phyloP scores from a whole-genome alignment of 1,140 invertebrate genomes.

The Paraescarpia echinospica region DNA sequence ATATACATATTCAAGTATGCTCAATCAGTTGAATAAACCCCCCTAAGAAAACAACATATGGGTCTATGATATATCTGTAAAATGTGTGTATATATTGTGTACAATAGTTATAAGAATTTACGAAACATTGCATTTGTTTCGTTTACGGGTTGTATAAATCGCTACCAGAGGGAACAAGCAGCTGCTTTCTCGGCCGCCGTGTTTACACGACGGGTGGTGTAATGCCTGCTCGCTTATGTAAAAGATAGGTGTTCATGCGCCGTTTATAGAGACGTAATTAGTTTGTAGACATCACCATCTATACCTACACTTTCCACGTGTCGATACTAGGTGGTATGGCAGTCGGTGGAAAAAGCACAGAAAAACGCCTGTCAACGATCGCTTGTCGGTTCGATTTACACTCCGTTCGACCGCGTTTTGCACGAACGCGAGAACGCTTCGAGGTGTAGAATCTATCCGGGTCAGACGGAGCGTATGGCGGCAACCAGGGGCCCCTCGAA shows the following conservation, averaged over 20 bases:
- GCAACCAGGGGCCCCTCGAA: neutral
- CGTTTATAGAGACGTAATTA: neutral
- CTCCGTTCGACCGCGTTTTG: neutral
- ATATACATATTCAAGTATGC: too few relatives aligned
- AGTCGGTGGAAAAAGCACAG: neutral
- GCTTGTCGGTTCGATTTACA: neutral
- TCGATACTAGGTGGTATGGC: neutral
- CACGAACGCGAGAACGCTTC: neutral
- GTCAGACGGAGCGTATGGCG: neutral
- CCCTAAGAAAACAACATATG: too few relatives aligned
- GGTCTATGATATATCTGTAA: too few relatives aligned
- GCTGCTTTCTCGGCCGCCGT: neutral
- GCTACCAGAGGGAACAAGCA: neutral
- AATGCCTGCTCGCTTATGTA: neutral
- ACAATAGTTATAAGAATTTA: too few relatives aligned
- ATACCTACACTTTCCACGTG: neutral
- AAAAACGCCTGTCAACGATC: neutral
- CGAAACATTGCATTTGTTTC: too few relatives aligned
- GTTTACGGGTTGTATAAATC: neutral
- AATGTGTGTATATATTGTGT: too few relatives aligned
- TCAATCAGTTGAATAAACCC: too few relatives aligned
- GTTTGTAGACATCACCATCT: neutral
- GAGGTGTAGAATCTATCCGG: neutral
- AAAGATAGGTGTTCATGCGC: neutral
- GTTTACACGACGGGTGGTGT: neutral